A percentile compares a stretch with the other conserved stretches of the same genome.
Conservation (phyloP, 2,113 vertebrate species). For the Chlamydotis undulata region DNA sequence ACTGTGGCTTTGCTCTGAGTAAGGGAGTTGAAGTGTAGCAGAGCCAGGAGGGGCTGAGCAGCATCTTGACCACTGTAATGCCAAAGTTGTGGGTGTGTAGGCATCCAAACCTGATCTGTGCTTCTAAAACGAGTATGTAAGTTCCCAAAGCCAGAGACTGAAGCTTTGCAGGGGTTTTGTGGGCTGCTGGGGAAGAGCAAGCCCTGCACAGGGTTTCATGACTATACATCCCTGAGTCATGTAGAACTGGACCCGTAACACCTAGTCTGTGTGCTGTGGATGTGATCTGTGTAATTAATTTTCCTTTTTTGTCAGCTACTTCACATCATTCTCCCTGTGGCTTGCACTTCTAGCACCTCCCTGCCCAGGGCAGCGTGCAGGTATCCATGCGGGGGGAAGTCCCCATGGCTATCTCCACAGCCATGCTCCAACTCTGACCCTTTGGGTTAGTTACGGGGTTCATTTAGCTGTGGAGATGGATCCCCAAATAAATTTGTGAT, state of each 20-base stretch:
- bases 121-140: background rate
- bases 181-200: background rate
- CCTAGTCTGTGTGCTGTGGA: background rate
- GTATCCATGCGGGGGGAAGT: background rate
- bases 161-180: background rate
- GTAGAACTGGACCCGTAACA: background rate
- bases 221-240: background rate
- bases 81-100: background rate
- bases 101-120: no score
- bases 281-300: background rate
- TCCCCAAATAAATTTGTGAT: background rate
- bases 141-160: background rate
- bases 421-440: background rate
- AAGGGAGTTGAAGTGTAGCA: accelerated
- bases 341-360: background rate
- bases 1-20: background rate
- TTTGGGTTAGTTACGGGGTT: background rate
- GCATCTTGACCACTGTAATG: background rate
- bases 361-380: background rate
- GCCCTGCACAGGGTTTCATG: background rate
- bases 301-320: background rate
- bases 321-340: background rate
- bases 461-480: background rate
- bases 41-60: background rate
- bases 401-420: background rate